Conservation (phyloP, 2,888 invertebrate species). For the Eueremaeus valkanovi region DNA sequence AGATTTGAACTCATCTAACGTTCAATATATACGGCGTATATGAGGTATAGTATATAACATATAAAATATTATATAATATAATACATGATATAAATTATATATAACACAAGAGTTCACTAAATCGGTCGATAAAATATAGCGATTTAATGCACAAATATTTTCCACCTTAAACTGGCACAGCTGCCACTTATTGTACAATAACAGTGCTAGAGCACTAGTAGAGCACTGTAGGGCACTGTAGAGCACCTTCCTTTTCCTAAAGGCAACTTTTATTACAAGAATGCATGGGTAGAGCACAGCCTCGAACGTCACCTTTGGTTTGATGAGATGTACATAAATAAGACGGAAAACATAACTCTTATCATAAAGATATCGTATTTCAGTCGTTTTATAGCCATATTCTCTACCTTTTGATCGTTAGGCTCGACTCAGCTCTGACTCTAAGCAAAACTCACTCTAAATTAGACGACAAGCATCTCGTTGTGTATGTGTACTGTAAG, state of each 20-base stretch:
- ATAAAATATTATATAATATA: no score
- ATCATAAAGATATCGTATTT: slow-evolving; percentile 34
- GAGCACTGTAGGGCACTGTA: neutral
- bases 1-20: slow-evolving; percentile 18
- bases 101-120: slow-evolving; percentile 30
- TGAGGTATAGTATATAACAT: no score
- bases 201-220: neutral
- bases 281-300: neutral
- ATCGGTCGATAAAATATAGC: slow-evolving; percentile 35
- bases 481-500: slow-evolving; percentile 1
- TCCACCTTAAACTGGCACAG: slow-evolving; percentile 23
- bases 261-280: slow-evolving; percentile 7
- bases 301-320: slow-evolving; percentile 32
- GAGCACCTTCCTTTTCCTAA: slow-evolving; percentile 2
- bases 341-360: slow-evolving; percentile 20
- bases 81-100: slow-evolving; percentile 2
- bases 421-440: neutral
- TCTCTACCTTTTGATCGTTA: slow-evolving; percentile 24
- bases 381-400: slow-evolving; percentile 2
- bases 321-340: slow-evolving; percentile 32
- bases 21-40: slow-evolving; percentile 1
- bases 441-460: neutral
- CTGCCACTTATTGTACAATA: slow-evolving; percentile 33
- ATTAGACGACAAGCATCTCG: slow-evolving; percentile 15
- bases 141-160: slow-evolving; percentile 18